Conservation (phyloP, 2,113 vertebrate species). For the Grallaria varia region DNA sequence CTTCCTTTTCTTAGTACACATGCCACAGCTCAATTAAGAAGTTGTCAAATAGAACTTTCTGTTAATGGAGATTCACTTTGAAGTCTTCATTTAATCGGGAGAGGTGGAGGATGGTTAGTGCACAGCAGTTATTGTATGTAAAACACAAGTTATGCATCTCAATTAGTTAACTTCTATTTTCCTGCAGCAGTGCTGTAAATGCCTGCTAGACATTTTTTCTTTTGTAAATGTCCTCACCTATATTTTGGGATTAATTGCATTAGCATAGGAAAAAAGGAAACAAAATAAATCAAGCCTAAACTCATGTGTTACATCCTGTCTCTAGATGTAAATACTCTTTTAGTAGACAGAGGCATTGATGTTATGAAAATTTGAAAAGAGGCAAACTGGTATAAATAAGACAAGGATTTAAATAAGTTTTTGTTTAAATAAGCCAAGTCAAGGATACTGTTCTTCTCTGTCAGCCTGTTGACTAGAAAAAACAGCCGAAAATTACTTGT, state of each 20-base stretch:
- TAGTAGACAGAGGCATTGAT: background rate
- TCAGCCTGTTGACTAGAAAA: background rate
- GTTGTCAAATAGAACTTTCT: background rate
- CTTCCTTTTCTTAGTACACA: background rate
- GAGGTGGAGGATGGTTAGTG: background rate
- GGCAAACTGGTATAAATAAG: background rate
- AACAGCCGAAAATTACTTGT: background rate
- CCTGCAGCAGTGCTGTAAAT: background rate
- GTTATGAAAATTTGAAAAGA: constrained; percentile 14
- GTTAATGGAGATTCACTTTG: background rate
- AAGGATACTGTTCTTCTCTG: background rate
- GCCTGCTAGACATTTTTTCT: constrained; percentile 30
- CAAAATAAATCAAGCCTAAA: constrained; percentile 30
- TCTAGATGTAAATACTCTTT: background rate
- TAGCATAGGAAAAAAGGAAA: constrained; percentile 23
- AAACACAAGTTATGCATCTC: background rate
- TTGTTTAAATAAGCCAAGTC: background rate
- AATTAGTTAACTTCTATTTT: constrained; percentile 11
- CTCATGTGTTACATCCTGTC: background rate
- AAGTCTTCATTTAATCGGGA: background rate
- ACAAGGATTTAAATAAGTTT: background rate
- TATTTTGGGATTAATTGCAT: constrained; percentile 8
- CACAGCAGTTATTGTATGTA: background rate
- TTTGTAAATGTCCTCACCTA: constrained; percentile 34
- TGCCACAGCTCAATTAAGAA: background rate